A percentile compares a stretch with the other conserved stretches of the same genome.
These are phyloP conservation scores for Thalassophryne amazonica DNA, from an alignment of 2,797 vertebrate genomes.

Conservation along the genomic window DNA sequence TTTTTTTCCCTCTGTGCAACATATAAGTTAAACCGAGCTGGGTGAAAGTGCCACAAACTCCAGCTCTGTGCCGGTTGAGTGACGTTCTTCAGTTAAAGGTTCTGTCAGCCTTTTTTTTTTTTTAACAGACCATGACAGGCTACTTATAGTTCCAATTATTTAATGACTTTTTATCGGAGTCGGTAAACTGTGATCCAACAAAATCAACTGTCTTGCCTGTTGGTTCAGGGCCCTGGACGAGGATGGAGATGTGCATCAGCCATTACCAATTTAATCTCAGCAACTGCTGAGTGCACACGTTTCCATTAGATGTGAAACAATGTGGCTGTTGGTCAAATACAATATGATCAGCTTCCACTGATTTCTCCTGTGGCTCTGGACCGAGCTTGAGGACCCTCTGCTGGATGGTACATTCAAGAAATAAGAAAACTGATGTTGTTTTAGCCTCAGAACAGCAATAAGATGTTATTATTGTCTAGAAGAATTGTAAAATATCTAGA, in stretches of 20 bases:
- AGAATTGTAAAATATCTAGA: no score
- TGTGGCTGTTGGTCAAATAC: background rate
- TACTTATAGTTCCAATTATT: background rate
- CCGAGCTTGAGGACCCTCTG: no score
- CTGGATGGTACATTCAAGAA: no score
- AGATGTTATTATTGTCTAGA: no score
- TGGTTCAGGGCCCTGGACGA: constrained; percentile 3
- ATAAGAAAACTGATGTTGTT: no score
- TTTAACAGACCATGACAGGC: constrained; percentile 1
- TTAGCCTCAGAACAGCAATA: no score
- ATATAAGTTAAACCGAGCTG: constrained; percentile 8
- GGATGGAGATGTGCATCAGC: constrained; percentile 17
- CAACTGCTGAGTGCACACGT: constrained; percentile 8
- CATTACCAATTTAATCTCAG: constrained; percentile 13
- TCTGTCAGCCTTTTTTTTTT: background rate
- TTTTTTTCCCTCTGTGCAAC: constrained; percentile 10
- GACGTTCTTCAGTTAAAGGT: background rate
- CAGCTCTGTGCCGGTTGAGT: background rate
- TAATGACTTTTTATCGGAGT: constrained; percentile 12
- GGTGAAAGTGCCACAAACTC: background rate
- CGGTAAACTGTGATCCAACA: constrained; percentile 30
- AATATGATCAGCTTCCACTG: constrained; percentile 21
- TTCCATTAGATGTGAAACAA: constrained; percentile 16
- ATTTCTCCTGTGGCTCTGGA: constrained; percentile 16
- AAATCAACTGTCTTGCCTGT: constrained; percentile 18